A percentile compares a stretch with the other conserved stretches of the same genome.
These are phyloP conservation scores for Ips typographus DNA, from an alignment of 1,140 invertebrate species.

Conservation along the genomic window DNA sequence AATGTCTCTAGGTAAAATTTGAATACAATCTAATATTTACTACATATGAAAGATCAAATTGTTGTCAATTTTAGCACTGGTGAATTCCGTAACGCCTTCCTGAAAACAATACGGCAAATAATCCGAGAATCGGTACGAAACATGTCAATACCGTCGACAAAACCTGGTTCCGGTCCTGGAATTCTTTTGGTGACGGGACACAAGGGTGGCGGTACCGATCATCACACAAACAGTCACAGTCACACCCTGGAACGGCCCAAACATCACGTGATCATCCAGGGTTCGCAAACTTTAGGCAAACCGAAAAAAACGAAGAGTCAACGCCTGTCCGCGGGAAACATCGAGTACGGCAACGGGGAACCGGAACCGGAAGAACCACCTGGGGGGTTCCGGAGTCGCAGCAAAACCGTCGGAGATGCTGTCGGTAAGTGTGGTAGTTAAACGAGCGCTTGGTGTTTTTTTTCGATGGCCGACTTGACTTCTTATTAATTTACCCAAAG, in stretches of 20 bases:
- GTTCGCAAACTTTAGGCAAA: slow-evolving; percentile 71
- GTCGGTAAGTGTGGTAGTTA: slow-evolving; percentile 58
- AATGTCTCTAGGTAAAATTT: not conserved
- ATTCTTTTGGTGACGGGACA: slow-evolving; percentile 50
- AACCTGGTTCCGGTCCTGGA: slow-evolving; percentile 57
- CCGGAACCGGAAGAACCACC: slow-evolving; percentile 59
- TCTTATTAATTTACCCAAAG: no score
- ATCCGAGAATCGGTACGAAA: slow-evolving; percentile 93
- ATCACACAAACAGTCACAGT: slow-evolving; percentile 27
- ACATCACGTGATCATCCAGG: slow-evolving; percentile 59
- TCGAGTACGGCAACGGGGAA: slow-evolving; percentile 78
- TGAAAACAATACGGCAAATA: slow-evolving; percentile 94
- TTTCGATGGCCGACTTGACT: no score
- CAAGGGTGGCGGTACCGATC: slow-evolving; percentile 48
- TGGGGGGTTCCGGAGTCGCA: slow-evolving; percentile 73
- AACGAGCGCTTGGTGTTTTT: not conserved
- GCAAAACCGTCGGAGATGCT: slow-evolving; percentile 86
- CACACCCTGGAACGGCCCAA: slow-evolving; percentile 50
- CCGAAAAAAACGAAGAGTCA: slow-evolving; percentile 75
- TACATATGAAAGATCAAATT: slow-evolving; percentile 6
- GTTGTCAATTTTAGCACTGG: slow-evolving; percentile 67
- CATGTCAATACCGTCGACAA: slow-evolving; percentile 87
- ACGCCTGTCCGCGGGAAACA: slow-evolving; percentile 84
- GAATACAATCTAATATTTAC: no score
- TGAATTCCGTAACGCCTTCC: slow-evolving; percentile 93